Evolutionary conservation across 2,113 vertebrate genomes (phyloP), one percentile per base, ranked within the genome.

Genomic region (Clarias batrachus): DNA sequence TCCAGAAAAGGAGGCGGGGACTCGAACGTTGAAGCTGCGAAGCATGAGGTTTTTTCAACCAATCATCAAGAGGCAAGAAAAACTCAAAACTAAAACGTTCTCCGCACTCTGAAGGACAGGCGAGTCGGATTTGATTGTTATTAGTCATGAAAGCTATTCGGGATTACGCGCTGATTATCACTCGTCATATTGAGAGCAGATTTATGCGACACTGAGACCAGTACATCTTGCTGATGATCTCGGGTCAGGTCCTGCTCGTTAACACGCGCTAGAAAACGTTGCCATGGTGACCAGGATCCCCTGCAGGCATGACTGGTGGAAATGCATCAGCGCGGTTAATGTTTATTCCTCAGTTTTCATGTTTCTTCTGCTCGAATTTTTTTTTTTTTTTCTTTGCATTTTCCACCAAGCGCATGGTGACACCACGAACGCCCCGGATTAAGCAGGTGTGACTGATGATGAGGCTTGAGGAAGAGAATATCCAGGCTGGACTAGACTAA

Each of bases 241-340:
- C 66, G 1, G 27, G 30, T 33, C 71, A 12, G 70, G 19, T 41
- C 70, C 37, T 23, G 30, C 6, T 30, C 33, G 48, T 66, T 27
- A 66, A 27, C 3, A 16, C 12, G 9, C 63, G 12, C 25, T 66
- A 33, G 66, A 33, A 33, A 19, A 17, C 70, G 37, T 73, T 19
- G 23, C 74, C 76, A 84, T 88, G 79, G 77, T 80, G n/a, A 87
- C 54, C 9, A 37, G 68, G 48, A 21, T 33, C 54, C 68, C 78
- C 57, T 41, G 59, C 85, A 85, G 65, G n/a, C 80, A 8, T 12
- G 27, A 48, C 60, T 41, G 13, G 21, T 73, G 52, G 68, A 41
- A 33, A 37, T 52, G n/a, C 60, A 81, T 82, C 83, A 23, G 71
- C 63, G 33, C 12, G 59, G 77, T 84, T 59, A 85, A 85, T 88